Conservation (phyloP, 23 tunicate genomes). For the Ascidia mentula region DNA sequence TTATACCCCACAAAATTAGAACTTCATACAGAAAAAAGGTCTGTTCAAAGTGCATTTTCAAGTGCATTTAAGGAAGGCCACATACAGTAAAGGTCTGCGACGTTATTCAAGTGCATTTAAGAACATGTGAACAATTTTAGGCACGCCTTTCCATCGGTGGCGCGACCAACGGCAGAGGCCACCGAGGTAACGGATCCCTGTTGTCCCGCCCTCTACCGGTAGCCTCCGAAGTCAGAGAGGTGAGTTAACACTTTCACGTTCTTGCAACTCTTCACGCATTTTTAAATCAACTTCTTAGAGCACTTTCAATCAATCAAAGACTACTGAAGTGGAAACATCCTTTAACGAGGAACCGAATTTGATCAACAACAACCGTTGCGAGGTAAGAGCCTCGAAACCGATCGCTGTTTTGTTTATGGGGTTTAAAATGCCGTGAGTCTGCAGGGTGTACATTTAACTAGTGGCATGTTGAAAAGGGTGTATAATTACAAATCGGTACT, state of each 20-base stretch:
- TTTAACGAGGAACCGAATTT: not conserved
- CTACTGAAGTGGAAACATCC: not conserved
- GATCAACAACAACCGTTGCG: not conserved
- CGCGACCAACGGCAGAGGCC: conserved; percentile 45
- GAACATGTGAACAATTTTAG: too few species aligned
- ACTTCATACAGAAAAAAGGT: too few species aligned
- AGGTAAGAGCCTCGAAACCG: not conserved
- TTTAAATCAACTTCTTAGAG: not conserved
- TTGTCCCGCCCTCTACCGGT: not conserved
- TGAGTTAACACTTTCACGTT: not conserved
- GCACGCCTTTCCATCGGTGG: conserved; percentile 78
- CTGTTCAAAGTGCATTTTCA: too few species aligned
- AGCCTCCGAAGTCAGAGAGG: not conserved
- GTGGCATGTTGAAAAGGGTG: too few species aligned
- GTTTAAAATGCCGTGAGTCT: too few species aligned
- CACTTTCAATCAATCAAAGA: not conserved
- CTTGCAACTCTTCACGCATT: not conserved
- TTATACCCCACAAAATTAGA: too few species aligned
- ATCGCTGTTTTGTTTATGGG: too few species aligned
- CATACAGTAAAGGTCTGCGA: too few species aligned
- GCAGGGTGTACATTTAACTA: too few species aligned
- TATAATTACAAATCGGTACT: too few species aligned
- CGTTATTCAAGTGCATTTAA: not conserved
- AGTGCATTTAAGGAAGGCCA: too few species aligned
- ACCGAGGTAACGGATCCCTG: not conserved